A percentile compares a stretch with the other conserved stretches of the same genome.
Evolutionary conservation across 2,888 invertebrate genomes (phyloP).

Genomic region (Eupithecia exiguata): DNA sequence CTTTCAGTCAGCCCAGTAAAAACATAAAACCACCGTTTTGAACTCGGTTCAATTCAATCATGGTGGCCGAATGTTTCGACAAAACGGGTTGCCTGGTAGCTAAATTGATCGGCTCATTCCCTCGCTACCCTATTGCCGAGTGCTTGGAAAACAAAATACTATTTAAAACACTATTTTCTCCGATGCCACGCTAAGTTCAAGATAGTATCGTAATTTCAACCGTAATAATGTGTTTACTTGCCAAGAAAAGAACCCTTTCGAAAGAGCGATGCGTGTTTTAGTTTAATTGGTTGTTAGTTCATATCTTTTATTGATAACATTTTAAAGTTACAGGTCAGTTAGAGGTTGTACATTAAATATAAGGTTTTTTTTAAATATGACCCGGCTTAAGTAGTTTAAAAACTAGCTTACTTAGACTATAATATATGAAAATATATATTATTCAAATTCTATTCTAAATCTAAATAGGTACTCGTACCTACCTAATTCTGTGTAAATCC

Average conservation of each 20-base stretch:
- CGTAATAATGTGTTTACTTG: constrained; percentile 39
- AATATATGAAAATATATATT: too few species aligned
- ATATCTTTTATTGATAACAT: too few species aligned
- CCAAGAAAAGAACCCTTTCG: constrained; percentile 16
- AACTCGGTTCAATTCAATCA: not conserved
- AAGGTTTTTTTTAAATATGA: too few species aligned
- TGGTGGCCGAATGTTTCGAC: not conserved
- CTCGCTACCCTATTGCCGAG: constrained; percentile 7
- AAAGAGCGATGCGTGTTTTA: not conserved
- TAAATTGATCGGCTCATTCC: not conserved
- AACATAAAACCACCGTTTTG: not conserved
- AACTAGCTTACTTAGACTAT: too few species aligned
- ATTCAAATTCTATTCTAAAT: too few species aligned
- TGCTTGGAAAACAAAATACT: constrained; percentile 57
- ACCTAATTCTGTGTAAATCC: too few species aligned
- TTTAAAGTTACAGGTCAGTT: too few species aligned
- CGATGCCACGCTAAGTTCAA: constrained; percentile 44
- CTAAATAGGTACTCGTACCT: too few species aligned
- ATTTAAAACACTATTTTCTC: constrained; percentile 56
- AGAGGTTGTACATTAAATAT: too few species aligned
- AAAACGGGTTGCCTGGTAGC: constrained; percentile 2
- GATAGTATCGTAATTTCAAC: constrained; percentile 54
- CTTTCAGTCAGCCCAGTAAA: not conserved
- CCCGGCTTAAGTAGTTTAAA: too few species aligned
- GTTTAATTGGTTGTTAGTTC: not conserved